Evolutionary conservation across 2,888 invertebrate species (phyloP), one percentile per base, ranked within the genome.

Genomic region (Eristalis tenax): DNA sequence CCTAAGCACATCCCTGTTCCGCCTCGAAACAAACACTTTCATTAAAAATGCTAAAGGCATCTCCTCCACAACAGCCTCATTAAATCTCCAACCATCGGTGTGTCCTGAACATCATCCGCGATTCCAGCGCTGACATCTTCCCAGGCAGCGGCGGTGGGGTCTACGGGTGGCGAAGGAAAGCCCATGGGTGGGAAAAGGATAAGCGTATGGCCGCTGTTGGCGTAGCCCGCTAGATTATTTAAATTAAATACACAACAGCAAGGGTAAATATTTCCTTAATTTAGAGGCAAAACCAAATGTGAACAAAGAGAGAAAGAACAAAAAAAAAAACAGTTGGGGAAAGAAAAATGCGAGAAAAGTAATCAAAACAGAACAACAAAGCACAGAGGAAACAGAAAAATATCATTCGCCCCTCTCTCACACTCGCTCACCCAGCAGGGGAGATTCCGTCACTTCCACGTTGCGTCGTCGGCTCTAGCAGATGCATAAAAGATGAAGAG

Each of bases 191-290:
- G 15, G 22, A 71, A 59, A 82, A 61, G 63, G 65, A 82, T 43
- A 59, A 71, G 40, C 22, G 65, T 15, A 38, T 22, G 43, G 2
- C 13, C 4, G 38, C 38, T 3, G 38, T 38, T 13, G 38, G 13
- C 40, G n/a, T n/a, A 32, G 50, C n/a, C 63, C 15, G 77, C 68
- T 68, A 77, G 77, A 77, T 73, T 71, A 77, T 83, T 83, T 77
- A 77, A 83, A 83, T 83, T 66, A 66, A 83, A 77, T 73, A 77
- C 71, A 83, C 71, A 83, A 73, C 83, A 68, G 68, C 61, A 61
- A 56, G 59, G 77, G 77, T 73, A 83, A 77, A 83, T 68, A 83
- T 82, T 83, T 83, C 61, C 66, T 66, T 68, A 73, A 77, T 73
- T 71, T 73, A 68, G n/a, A 83, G 56, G 43, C 59, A 76, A 82